Conservation (phyloP, 37 sponge, comb jelly and placozoan genomes). For the Dysidea cf. avara region DNA sequence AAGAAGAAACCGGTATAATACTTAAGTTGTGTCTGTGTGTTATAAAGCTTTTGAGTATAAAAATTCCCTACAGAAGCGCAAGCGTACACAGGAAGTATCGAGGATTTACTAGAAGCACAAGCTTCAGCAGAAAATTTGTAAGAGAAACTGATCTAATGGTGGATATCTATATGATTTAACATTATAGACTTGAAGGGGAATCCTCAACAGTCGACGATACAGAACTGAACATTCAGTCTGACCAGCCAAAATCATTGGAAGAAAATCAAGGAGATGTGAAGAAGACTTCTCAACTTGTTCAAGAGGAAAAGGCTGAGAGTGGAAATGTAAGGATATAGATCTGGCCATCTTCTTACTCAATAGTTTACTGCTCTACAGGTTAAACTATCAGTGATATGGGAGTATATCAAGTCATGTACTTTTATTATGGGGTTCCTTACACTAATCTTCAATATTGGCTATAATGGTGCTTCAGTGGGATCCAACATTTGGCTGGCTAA, state of each 20-base stretch:
- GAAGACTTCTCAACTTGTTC: slow-evolving; percentile 26
- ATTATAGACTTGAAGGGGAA: no score
- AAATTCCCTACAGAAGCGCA: no score
- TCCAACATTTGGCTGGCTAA: slow-evolving; percentile 88
- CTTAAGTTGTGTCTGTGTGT: no score
- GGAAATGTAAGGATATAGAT: slow-evolving; percentile 46
- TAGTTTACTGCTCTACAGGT: slow-evolving; percentile 37
- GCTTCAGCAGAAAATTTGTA: no score
- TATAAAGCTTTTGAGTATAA: no score
- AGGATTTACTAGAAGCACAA: no score
- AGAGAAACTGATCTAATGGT: no score
- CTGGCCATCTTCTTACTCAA: background rate
- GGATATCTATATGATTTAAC: no score
- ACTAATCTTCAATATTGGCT: slow-evolving; percentile 36
- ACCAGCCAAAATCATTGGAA: background rate
- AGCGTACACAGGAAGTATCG: no score
- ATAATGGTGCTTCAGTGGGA: slow-evolving; percentile 56
- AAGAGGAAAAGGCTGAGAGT: slow-evolving; percentile 54
- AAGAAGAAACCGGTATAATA: background rate
- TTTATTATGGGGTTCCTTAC: slow-evolving; percentile 34
- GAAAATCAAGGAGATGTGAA: background rate
- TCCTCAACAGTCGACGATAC: no score
- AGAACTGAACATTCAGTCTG: background rate
- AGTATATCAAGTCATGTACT: slow-evolving; percentile 61
- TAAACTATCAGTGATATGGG: slow-evolving; percentile 55